Conservation (phyloP, 2,113 vertebrate genomes). For the Cyanoramphus novaezelandiae region DNA sequence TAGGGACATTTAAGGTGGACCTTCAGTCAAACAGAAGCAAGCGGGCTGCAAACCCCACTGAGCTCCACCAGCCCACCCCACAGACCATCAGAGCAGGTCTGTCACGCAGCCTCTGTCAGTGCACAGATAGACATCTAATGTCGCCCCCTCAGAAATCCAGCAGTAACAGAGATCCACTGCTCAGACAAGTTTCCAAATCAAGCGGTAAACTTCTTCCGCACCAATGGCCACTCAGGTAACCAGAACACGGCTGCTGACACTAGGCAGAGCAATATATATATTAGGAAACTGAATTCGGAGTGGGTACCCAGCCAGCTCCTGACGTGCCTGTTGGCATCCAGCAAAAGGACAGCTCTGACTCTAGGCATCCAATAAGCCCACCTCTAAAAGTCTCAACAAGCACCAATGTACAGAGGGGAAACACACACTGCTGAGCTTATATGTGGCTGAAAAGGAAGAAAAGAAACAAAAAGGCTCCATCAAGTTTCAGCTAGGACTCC, state of each 20-base stretch:
- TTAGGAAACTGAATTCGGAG: not conserved
- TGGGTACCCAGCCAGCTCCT: not conserved
- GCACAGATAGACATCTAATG: no score
- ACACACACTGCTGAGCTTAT: not conserved
- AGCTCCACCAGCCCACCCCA: not conserved
- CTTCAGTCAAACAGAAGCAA: not conserved
- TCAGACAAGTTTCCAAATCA: not conserved
- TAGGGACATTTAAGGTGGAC: constrained; percentile 59
- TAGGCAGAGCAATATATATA: not conserved
- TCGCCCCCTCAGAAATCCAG: not conserved
- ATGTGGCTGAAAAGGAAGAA: not conserved
- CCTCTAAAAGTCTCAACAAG: not conserved
- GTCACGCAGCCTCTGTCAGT: rapidly evolving
- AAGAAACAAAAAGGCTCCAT: not conserved
- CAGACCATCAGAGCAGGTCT: rapidly evolving
- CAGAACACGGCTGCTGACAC: not conserved
- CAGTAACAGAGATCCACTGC: not conserved
- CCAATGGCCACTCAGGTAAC: rapidly evolving
- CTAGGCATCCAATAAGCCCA: rapidly evolving
- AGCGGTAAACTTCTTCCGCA: not conserved
- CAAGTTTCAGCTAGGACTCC: not conserved
- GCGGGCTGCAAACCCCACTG: not conserved
- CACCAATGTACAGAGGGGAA: not conserved
- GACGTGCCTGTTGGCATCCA: not conserved
- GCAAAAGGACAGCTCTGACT: not conserved